Percentiles rank a stretch among this genome's conserved stretches.
These are phyloP conservation scores for Spicauda simplicius DNA, from an alignment of 2,888 invertebrate genomes.

Conservation along the genomic window DNA sequence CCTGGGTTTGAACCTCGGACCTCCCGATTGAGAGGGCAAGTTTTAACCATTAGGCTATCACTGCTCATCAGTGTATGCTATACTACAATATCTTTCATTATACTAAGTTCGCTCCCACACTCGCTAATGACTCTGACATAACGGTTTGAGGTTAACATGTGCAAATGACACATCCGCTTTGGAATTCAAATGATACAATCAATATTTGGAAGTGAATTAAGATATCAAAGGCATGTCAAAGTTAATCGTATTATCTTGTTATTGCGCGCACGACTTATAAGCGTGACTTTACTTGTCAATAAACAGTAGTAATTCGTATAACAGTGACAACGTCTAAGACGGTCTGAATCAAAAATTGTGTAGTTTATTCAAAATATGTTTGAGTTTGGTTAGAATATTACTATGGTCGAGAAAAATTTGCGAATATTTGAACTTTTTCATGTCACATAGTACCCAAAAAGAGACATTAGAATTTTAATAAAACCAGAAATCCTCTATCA, in stretches of 20 bases:
- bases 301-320: background rate
- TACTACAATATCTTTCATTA: too few relatives aligned
- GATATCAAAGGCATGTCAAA: background rate
- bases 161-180: background rate
- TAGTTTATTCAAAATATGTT: background rate
- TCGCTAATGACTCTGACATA: background rate
- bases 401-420: too few relatives aligned
- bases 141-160: background rate
- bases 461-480: too few relatives aligned
- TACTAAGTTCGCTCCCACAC: background rate
- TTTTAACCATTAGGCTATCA: too few relatives aligned
- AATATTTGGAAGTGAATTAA: background rate
- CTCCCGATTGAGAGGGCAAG: too few relatives aligned
- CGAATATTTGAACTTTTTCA: too few relatives aligned
- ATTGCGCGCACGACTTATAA: background rate
- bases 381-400: too few relatives aligned
- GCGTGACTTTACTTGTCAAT: background rate
- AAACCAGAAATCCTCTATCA: too few relatives aligned
- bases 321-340: background rate
- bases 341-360: background rate
- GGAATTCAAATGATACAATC: background rate
- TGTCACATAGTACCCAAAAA: too few relatives aligned
- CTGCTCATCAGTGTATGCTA: too few relatives aligned
- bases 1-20: too few relatives aligned
- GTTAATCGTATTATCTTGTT: background rate